Percentiles rank a stretch among this genome's conserved stretches.
Conservation (phyloP, 92 coral and sea anemone genomes). For the Phymanthus crucifer region DNA sequence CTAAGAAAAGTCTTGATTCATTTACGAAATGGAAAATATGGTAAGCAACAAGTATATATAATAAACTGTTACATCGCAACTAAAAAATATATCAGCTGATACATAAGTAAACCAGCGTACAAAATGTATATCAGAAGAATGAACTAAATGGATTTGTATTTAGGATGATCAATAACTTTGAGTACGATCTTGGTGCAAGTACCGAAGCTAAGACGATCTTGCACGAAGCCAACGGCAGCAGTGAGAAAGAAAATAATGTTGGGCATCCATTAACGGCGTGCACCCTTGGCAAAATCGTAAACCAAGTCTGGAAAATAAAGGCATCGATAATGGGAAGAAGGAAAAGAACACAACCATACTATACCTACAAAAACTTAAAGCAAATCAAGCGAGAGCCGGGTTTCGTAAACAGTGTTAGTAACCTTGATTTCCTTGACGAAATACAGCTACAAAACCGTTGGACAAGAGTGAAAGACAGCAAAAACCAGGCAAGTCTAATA, state of each 20-base stretch:
- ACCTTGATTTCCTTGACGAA: not conserved
- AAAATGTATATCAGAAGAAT: too few relatives aligned
- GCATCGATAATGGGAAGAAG: not conserved
- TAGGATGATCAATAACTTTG: constrained; percentile 4
- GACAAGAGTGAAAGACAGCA: too few relatives aligned
- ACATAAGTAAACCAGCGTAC: too few relatives aligned
- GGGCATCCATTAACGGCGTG: not conserved
- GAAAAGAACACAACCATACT: not conserved
- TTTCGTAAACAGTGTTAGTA: not conserved
- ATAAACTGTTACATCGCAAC: too few relatives aligned
- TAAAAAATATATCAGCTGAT: too few relatives aligned
- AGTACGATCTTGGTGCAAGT: not conserved
- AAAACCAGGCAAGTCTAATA: too few relatives aligned
- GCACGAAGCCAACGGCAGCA: not conserved
- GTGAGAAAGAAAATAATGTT: constrained; percentile 3
- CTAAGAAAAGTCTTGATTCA: constrained; percentile 1
- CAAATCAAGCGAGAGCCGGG: not conserved
- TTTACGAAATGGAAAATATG: constrained; percentile 5
- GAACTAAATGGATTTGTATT: not conserved
- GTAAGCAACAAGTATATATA: not conserved
- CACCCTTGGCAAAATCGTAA: constrained; percentile 4
- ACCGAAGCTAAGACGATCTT: constrained; percentile 1
- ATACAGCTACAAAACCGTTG: not conserved
- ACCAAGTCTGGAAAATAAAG: not conserved
- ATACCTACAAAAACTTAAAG: not conserved